Base-by-base conservation (phyloP, 2,888 invertebrate genomes). In the Polydrusus pterygomalis region DNA sequence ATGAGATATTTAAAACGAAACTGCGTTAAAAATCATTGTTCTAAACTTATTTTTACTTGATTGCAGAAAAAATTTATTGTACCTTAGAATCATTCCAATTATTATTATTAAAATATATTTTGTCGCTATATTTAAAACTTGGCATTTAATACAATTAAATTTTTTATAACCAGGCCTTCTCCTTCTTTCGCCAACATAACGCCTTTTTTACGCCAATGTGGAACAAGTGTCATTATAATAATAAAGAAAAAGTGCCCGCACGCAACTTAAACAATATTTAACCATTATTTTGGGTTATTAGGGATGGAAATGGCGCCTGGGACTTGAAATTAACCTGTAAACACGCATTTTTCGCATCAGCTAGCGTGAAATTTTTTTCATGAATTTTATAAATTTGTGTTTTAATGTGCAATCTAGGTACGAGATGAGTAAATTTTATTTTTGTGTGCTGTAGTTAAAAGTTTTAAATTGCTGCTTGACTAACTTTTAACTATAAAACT, bases 271-370 rank as follows among this genome's bases (percentile, higher is more conserved):
- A 40, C 34, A 62, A 68, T 49, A 68, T 68, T 67, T 67, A 58
- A 45, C 62, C 74, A 74, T 74, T 74, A 74, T 74, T 74, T 74
- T 62, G 34, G 74, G 49, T 68, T 68, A 74, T 68, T 68, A 74
- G 40, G 17, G 38, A 68, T 68, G 67, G 67, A 74, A 74, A 51
- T 68, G 68, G 49, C 49, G 51, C 67, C 25, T 64, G 54, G 54
- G 47, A 40, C 56, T n/a, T 63, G 63, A 70, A 60, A 70, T 70
- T 58, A 60, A 60, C 60, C 30, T 47, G 47, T 30, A 70, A 70
- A 70, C 58, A 43, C 58, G 43, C 69, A 47, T 70, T 70, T 60
- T 70, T 70, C 40, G 69, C 69, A 30, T 47, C 69, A 60, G 60
- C 17, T 11, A 70, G 69, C 60, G 58, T 70, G 60, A 70, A 70